phyloP scores from a whole-genome alignment of 2,888 invertebrate genomes.

The Hyposoter didymator region DNA sequence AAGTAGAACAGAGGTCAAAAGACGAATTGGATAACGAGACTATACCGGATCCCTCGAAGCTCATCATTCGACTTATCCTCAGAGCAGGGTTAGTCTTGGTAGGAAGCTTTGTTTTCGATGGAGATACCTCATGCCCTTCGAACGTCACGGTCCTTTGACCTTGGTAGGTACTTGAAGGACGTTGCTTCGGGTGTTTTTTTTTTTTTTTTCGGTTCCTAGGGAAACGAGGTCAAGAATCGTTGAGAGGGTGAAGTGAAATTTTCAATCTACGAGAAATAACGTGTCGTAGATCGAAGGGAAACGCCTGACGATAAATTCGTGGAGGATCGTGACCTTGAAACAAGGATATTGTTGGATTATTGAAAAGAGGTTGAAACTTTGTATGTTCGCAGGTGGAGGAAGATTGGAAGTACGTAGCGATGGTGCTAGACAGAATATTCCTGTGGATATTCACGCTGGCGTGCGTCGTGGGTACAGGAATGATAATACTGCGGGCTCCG shows the following conservation, averaged over 20 bases:
- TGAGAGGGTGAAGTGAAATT: background rate
- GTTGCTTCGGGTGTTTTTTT: background rate
- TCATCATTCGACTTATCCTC: constrained; percentile 4
- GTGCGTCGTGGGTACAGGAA: constrained; percentile 94
- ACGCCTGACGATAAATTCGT: background rate
- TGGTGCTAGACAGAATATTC: constrained; percentile 98
- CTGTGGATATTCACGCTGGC: constrained; percentile 97
- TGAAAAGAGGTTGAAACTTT: background rate
- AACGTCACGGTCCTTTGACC: background rate
- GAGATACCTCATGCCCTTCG: background rate
- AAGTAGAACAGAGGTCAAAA: constrained; percentile 4
- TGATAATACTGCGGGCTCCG: constrained; percentile 95
- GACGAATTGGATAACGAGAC: constrained; percentile 1
- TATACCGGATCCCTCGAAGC: background rate
- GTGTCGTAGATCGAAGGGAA: background rate
- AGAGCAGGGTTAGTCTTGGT: background rate
- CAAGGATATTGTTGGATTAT: background rate
- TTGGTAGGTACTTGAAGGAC: background rate
- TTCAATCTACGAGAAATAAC: background rate
- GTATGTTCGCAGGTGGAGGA: constrained; percentile 92
- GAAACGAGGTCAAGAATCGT: background rate
- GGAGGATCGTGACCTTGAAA: background rate
- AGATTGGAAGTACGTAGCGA: constrained; percentile 99
- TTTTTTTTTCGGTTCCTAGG: too few species aligned
- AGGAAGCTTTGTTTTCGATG: background rate